These are phyloP conservation scores for Oscheius sp. DNA, from an alignment of 1,140 invertebrate species.

Conservation along the genomic window DNA sequence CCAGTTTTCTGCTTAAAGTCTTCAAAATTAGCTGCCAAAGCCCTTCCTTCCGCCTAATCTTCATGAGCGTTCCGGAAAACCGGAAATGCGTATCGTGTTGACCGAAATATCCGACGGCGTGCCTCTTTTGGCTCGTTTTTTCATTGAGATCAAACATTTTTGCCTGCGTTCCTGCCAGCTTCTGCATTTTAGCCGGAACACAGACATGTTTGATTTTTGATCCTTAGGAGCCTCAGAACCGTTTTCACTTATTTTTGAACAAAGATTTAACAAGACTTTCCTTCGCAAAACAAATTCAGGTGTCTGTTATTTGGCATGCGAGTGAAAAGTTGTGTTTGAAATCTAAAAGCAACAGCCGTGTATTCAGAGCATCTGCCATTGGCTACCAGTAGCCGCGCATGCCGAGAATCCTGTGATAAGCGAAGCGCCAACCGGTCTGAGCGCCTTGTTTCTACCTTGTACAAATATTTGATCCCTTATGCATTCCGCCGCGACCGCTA, in stretches of 20 bases:
- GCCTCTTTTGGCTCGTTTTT: too few species aligned
- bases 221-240: background rate
- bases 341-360: background rate
- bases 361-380: background rate
- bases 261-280: background rate
- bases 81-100: too few species aligned
- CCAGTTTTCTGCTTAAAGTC: background rate
- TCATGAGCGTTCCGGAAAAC: too few species aligned
- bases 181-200: too few species aligned
- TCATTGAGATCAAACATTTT: too few species aligned
- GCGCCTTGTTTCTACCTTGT: slow-evolving; percentile 22
- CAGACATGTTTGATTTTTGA: too few species aligned
- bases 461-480: slow-evolving; percentile 22
- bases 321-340: background rate
- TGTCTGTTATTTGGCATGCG: background rate
- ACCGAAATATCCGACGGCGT: too few species aligned
- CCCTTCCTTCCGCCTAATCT: background rate
- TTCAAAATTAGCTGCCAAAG: background rate
- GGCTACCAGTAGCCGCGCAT: background rate
- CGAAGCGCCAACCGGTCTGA: slow-evolving; percentile 1
- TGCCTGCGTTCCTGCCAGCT: too few species aligned
- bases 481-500: slow-evolving; percentile 3
- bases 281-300: background rate
- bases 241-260: background rate
- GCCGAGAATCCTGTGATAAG: background rate